Percentiles rank a stretch among this genome's conserved stretches.
Conservation (phyloP, 2,888 invertebrate species). For the Amorpha juglandis region DNA sequence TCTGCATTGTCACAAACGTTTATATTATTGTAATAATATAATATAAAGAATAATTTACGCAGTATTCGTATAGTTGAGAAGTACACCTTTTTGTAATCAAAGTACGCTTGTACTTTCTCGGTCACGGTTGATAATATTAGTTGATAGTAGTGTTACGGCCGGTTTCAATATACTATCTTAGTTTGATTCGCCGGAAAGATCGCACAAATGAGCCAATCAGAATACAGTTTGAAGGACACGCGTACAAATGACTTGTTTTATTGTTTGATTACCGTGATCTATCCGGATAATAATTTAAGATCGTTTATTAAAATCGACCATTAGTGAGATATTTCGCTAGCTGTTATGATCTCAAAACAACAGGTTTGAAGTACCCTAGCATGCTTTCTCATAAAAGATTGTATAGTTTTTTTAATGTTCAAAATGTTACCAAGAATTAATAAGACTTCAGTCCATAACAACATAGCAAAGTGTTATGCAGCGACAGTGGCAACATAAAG, state of each 20-base stretch:
- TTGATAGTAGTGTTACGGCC: too few relatives aligned
- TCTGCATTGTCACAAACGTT: conserved; percentile 30
- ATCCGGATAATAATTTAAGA: too few relatives aligned
- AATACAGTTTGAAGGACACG: too few relatives aligned
- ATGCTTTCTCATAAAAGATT: neutral
- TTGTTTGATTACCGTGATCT: too few relatives aligned
- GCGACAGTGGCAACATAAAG: too few relatives aligned
- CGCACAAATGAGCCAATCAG: too few relatives aligned
- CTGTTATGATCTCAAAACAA: conserved; percentile 28
- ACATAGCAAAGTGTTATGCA: neutral
- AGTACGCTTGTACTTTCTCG: conserved; percentile 6
- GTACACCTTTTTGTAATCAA: conserved; percentile 11
- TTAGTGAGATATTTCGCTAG: conserved; percentile 28
- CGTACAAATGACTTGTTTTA: too few relatives aligned
- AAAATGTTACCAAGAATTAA: conserved; percentile 7
- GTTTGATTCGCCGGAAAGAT: too few relatives aligned
- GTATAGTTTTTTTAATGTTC: neutral
- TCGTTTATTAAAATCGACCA: too few relatives aligned
- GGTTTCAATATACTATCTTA: too few relatives aligned
- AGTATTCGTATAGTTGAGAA: conserved; percentile 21
- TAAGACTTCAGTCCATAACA: neutral
- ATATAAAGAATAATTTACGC: neutral
- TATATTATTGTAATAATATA: conserved; percentile 15
- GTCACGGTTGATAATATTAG: conserved; percentile 9
- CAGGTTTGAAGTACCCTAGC: conserved; percentile 26